These are phyloP conservation scores for Scaptomyza hsui DNA, from an alignment of 1,140 invertebrate species.

Conservation along the genomic window DNA sequence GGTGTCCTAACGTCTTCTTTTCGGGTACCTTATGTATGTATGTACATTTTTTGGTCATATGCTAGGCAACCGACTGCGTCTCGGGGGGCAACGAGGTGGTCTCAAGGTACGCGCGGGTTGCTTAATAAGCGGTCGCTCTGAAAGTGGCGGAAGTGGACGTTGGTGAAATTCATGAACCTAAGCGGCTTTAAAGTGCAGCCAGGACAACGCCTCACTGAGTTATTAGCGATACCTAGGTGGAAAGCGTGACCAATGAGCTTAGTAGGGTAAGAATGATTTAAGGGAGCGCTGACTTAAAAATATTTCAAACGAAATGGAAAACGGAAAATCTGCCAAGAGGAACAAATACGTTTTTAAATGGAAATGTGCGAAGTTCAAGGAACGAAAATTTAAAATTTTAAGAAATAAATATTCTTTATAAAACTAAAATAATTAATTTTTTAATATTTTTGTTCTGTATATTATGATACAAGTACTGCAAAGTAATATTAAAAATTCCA, in stretches of 20 bases:
- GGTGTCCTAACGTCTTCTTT: constrained; percentile 57
- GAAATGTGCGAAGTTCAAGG: not conserved
- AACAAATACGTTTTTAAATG: constrained; percentile 2
- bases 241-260: constrained; percentile 43
- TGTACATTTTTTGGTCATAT: constrained; percentile 9
- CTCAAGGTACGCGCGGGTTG: constrained; percentile 63
- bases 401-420: too few relatives aligned
- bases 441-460: too few relatives aligned
- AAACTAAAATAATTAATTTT: too few relatives aligned
- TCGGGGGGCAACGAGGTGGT: constrained; percentile 34
- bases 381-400: not conserved
- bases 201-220: constrained; percentile 54
- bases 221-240: constrained; percentile 19
- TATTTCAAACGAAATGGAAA: constrained; percentile 14
- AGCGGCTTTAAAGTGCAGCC: constrained; percentile 57
- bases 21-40: constrained; percentile 18
- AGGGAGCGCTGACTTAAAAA: not conserved
- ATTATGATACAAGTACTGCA: too few relatives aligned
- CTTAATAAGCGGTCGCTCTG: constrained; percentile 64
- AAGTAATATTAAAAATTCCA: too few relatives aligned
- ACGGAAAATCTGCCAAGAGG: constrained; percentile 8
- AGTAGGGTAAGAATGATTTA: constrained; percentile 47
- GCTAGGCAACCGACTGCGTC: constrained; percentile 50
- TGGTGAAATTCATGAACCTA: constrained; percentile 57
- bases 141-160: constrained; percentile 34